These are phyloP conservation scores for Dendrocopos noguchii DNA, from an alignment of 2,113 vertebrate species.

Conservation along the genomic window DNA sequence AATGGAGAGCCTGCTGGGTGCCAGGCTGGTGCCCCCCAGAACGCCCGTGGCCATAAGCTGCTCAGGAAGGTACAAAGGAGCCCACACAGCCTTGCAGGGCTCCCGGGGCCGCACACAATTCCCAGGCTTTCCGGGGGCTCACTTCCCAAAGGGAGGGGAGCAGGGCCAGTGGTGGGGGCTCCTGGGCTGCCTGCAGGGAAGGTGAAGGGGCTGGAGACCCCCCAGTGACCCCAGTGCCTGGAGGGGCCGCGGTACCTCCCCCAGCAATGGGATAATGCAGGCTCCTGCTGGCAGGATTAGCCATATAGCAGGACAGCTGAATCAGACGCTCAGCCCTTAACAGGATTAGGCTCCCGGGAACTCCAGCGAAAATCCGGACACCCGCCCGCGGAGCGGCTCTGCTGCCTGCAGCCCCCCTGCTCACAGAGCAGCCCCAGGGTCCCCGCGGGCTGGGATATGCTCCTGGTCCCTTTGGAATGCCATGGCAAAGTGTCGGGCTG, in stretches of 20 bases:
- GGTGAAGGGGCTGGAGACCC: background rate
- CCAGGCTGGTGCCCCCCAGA: background rate
- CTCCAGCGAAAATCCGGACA: conserved; percentile 24
- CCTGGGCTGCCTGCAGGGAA: background rate
- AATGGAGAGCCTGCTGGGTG: background rate
- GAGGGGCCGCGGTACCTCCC: background rate
- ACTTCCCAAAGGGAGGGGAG: background rate
- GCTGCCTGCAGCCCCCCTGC: background rate
- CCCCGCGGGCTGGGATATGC: background rate
- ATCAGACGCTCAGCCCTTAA: conserved; percentile 39
- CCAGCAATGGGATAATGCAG: background rate
- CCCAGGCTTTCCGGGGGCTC: background rate
- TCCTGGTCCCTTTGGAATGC: background rate
- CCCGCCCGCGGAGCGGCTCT: background rate
- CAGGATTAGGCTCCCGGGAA: conserved; percentile 52
- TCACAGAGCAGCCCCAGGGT: background rate
- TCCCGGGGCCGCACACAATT: background rate
- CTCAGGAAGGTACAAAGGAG: background rate
- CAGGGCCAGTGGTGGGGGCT: background rate
- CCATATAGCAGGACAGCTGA: conserved; percentile 7
- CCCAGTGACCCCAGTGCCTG: background rate
- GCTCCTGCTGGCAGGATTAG: conserved; percentile 56
- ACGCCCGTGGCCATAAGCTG: background rate
- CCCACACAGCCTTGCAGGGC: background rate
- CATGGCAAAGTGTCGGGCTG: background rate